Percentiles rank a stretch among this genome's conserved stretches.
phyloP scores from a whole-genome alignment of 92 coral and sea anemone genomes.

The Siderastrea siderea region DNA sequence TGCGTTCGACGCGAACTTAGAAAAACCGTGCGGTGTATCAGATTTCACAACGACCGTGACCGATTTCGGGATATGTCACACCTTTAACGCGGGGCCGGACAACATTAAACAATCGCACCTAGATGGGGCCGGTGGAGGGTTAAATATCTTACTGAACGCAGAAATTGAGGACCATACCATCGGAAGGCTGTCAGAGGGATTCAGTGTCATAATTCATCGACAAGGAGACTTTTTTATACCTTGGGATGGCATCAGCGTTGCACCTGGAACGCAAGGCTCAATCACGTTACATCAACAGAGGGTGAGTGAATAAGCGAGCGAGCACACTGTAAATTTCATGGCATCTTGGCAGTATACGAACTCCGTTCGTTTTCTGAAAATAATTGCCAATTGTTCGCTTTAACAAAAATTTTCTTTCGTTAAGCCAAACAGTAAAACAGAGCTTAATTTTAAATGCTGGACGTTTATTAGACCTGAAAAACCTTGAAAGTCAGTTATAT shows the following conservation, averaged over 20 bases:
- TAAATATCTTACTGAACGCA: conserved; percentile 22
- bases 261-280: conserved; percentile 40
- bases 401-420: no score
- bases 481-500: no score
- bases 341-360: no score
- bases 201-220: conserved; percentile 34
- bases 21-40: neutral
- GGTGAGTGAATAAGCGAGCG: conserved; percentile 12
- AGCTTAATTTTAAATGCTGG: no score
- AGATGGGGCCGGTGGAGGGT: conserved; percentile 27
- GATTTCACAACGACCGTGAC: conserved; percentile 21
- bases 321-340: no score
- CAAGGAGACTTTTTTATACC: conserved; percentile 44
- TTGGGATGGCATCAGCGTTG: conserved; percentile 38
- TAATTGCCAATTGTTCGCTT: no score
- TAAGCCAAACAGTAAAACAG: no score
- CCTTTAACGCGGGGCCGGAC: conserved; percentile 39
- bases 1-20: neutral
- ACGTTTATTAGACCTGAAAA: no score
- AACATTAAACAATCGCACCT: neutral
- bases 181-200: conserved; percentile 54
- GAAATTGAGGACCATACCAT: conserved; percentile 32
- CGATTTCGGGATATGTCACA: conserved; percentile 34
- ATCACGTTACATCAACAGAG: conserved; percentile 36
- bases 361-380: no score